A percentile compares a stretch with the other conserved stretches of the same genome.
phyloP scores from a whole-genome alignment of 2,888 invertebrate genomes.

The Eristalis intricaria region DNA sequence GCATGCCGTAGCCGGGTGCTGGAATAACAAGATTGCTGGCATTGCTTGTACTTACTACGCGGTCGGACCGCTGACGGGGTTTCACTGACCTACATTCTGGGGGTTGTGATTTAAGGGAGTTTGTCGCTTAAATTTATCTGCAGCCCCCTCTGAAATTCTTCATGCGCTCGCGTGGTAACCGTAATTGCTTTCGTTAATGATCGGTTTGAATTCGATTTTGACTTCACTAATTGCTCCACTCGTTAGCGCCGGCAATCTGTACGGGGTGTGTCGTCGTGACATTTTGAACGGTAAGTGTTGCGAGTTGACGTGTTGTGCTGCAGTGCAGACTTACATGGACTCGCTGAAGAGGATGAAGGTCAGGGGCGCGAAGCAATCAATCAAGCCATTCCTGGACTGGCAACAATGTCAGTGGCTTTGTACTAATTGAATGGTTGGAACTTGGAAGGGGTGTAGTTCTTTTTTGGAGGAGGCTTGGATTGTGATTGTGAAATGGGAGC shows the following conservation, averaged over 20 bases:
- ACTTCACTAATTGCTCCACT: neutral
- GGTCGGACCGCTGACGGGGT: neutral
- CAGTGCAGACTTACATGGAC: neutral
- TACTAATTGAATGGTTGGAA: neutral
- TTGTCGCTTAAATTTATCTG: neutral
- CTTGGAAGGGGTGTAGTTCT: neutral
- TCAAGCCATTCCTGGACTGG: neutral
- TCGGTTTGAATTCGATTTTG: neutral
- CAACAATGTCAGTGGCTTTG: neutral
- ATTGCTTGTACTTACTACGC: neutral
- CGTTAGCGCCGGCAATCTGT: neutral
- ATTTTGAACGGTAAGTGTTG: neutral
- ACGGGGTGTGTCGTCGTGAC: neutral
- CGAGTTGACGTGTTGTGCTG: neutral
- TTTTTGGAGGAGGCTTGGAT: no score
- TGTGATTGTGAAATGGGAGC: no score
- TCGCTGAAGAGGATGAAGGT: neutral
- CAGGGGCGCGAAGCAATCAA: neutral
- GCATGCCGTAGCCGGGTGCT: neutral
- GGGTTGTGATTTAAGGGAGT: neutral
- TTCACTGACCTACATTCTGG: neutral
- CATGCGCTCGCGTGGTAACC: neutral
- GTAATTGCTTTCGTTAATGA: constrained; percentile 1
- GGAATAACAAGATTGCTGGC: neutral
- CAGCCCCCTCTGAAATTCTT: neutral